phyloP scores from a whole-genome alignment of 2,113 vertebrate species.

The Coregonus clupeaformis region DNA sequence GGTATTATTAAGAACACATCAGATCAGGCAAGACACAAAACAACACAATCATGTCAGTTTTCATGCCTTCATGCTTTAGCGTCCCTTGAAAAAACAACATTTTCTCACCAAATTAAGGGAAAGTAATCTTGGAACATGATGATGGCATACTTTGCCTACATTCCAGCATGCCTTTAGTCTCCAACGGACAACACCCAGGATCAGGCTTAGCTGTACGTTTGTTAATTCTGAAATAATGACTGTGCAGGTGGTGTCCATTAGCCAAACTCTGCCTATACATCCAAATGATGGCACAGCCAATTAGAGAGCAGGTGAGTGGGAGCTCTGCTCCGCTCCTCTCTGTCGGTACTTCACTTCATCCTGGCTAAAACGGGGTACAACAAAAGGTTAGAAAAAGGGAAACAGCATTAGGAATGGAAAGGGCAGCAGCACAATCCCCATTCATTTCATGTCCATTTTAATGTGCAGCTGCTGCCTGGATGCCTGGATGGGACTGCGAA shows the following conservation, averaged over 20 bases:
- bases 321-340: not conserved
- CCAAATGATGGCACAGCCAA: slow-evolving; percentile 8
- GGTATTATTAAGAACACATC: too few species aligned
- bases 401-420: not conserved
- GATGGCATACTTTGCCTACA: not conserved
- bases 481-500: not conserved
- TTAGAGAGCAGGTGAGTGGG: slow-evolving; percentile 4
- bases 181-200: not conserved
- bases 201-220: not conserved
- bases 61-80: not conserved
- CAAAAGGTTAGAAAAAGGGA: not conserved
- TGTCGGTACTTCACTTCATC: not conserved
- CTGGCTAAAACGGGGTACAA: not conserved
- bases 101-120: not conserved
- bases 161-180: not conserved
- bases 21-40: not conserved
- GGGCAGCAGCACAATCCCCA: too few species aligned
- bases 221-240: slow-evolving; percentile 6
- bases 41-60: not conserved
- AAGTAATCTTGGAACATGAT: not conserved
- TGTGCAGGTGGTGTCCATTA: slow-evolving; percentile 22
- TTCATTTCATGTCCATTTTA: too few species aligned
- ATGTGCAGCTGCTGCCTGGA: too few species aligned
- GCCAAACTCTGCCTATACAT: slow-evolving; percentile 7
- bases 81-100: not conserved